Percentiles rank a stretch among this genome's conserved stretches.
These are phyloP conservation scores for Spermophilus dauricus DNA, from an alignment of 2,113 vertebrate species.

Conservation along the genomic window DNA sequence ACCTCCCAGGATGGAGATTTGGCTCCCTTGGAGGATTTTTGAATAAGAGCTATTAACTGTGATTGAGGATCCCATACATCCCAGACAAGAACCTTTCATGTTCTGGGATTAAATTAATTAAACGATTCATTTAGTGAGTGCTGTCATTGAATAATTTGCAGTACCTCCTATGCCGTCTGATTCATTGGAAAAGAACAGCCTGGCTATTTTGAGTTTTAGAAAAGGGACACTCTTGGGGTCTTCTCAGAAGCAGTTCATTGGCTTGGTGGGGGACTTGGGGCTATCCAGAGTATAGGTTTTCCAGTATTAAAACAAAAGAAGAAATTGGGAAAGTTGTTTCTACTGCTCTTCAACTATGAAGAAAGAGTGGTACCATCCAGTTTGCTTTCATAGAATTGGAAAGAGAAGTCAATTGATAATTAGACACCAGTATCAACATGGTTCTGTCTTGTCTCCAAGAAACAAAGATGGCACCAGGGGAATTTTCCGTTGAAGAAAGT, in stretches of 20 bases:
- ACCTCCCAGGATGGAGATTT: background rate
- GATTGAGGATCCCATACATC: background rate
- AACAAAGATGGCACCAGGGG: slow-evolving; percentile 31
- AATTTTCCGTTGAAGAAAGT: background rate
- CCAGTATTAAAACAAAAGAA: background rate
- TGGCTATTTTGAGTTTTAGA: background rate
- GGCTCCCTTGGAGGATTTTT: background rate
- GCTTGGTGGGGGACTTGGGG: background rate
- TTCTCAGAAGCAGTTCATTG: background rate
- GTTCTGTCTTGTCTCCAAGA: background rate
- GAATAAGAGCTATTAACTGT: background rate
- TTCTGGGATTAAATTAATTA: slow-evolving; percentile 82
- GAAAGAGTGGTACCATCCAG: fast-evolving
- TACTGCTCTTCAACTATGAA: background rate
- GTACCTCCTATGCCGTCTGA: slow-evolving; percentile 74
- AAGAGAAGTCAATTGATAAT: background rate
- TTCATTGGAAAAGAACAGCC: slow-evolving; percentile 40
- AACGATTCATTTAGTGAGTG: slow-evolving; percentile 80
- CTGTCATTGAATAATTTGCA: background rate
- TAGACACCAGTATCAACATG: background rate
- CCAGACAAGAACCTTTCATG: slow-evolving; percentile 55
- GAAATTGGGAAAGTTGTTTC: background rate
- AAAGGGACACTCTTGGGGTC: background rate
- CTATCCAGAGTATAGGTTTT: background rate
- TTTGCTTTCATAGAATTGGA: background rate